Evolutionary conservation across 2,113 vertebrate species (phyloP).

Genomic region (pig (Sus scrofa)): DNA sequence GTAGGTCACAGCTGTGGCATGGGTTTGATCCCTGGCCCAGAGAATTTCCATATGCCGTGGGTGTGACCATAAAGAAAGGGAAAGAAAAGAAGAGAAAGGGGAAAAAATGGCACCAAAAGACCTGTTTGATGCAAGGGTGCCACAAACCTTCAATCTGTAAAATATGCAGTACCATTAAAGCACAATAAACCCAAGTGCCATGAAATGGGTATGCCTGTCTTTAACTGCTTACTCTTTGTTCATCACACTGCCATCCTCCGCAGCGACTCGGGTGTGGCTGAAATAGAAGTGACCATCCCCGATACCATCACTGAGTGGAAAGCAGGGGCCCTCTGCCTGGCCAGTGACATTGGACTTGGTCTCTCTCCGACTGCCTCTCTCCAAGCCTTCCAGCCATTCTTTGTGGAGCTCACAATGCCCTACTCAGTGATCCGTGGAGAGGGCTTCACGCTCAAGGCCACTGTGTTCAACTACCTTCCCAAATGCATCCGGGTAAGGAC

Average conservation of each 20-base stretch:
- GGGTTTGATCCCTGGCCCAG: too few species aligned
- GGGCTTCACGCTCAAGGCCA: conserved; percentile 92
- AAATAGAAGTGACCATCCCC: conserved; percentile 88
- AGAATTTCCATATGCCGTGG: too few species aligned
- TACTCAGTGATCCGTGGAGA: conserved; percentile 94
- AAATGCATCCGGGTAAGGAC: conserved; percentile 92
- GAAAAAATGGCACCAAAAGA: not conserved
- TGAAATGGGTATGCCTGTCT: not conserved
- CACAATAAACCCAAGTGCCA: not conserved
- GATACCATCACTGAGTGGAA: conserved; percentile 96
- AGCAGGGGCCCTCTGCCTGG: conserved; percentile 91
- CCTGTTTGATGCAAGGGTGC: not conserved
- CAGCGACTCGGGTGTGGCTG: conserved; percentile 88
- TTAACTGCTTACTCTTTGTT: not conserved
- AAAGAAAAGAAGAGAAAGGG: too few species aligned
- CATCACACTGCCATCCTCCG: not conserved
- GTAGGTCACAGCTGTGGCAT: too few species aligned
- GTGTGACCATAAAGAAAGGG: too few species aligned
- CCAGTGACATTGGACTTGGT: conserved; percentile 88
- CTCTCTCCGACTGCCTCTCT: conserved; percentile 89
- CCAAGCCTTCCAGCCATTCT: conserved; percentile 93
- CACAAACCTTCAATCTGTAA: not conserved
- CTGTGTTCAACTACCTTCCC: conserved; percentile 91
- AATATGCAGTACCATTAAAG: not conserved
- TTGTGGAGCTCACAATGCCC: conserved; percentile 92